Conservation (phyloP, 2,888 invertebrate genomes). For the Oegoconia quadripuncta region DNA sequence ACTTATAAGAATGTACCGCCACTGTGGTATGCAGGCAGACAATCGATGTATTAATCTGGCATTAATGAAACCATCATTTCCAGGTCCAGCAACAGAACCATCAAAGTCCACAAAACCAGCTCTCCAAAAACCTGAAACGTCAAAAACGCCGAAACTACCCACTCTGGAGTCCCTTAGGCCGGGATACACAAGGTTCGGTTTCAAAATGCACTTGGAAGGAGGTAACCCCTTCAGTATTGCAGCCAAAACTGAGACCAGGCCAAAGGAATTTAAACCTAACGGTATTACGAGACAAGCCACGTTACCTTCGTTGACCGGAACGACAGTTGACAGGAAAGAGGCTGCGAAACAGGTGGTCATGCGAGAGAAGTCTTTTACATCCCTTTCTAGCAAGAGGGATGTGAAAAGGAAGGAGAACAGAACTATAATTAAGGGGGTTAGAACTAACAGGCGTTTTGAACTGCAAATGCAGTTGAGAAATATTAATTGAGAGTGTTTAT, state of each 20-base stretch:
- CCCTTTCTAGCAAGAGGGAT: conserved; percentile 41
- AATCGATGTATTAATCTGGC: too few relatives aligned
- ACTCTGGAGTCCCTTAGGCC: conserved; percentile 40
- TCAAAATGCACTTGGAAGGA: conserved; percentile 57
- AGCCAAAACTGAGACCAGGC: conserved; percentile 23
- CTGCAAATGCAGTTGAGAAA: conserved; percentile 84
- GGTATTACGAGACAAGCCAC: neutral
- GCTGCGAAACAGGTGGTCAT: conserved; percentile 51
- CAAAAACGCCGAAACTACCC: conserved; percentile 30
- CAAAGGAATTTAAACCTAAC: conserved; percentile 30
- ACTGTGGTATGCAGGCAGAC: too few relatives aligned
- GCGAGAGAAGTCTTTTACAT: conserved; percentile 53
- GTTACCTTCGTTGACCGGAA: conserved; percentile 44
- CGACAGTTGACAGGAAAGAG: conserved; percentile 38
- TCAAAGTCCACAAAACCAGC: conserved; percentile 25
- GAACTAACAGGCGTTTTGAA: conserved; percentile 85
- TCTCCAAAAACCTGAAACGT: conserved; percentile 34
- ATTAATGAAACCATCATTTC: too few relatives aligned
- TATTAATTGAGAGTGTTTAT: conserved; percentile 31
- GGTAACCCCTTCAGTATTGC: conserved; percentile 60
- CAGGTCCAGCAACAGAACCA: too few relatives aligned
- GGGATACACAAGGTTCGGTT: conserved; percentile 70
- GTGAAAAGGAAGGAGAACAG: conserved; percentile 58
- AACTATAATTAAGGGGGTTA: conserved; percentile 81
- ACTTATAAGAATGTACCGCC: too few relatives aligned